phyloP scores from a whole-genome alignment of 2,113 vertebrate species.

The Nothocercus julius region DNA sequence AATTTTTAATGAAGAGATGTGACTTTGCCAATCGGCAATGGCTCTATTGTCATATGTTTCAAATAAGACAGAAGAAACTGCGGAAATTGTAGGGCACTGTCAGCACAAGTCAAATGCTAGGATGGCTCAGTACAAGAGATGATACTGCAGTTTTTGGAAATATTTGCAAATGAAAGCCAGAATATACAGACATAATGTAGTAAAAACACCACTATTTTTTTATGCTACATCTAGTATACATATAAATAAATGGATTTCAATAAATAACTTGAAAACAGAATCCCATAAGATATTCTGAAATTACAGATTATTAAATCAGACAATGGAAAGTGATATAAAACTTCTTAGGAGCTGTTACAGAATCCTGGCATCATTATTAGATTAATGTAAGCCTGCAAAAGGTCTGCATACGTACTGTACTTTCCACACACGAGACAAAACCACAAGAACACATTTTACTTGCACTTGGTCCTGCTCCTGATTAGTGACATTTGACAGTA shows the following conservation, averaged over 20 bases:
- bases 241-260: background rate
- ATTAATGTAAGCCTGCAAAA: background rate
- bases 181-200: background rate
- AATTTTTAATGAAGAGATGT: background rate
- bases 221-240: background rate
- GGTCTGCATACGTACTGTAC: background rate
- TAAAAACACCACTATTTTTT: background rate
- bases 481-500: background rate
- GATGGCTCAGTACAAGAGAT: background rate
- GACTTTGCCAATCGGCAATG: background rate
- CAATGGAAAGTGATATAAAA: constrained; percentile 6
- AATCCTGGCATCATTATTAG: background rate
- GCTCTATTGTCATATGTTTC: background rate
- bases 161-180: background rate
- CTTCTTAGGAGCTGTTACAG: background rate
- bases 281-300: background rate
- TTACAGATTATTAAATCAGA: background rate
- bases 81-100: background rate
- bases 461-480: background rate
- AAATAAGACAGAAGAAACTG: background rate
- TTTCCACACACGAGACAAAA: background rate
- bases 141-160: background rate
- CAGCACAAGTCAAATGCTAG: background rate
- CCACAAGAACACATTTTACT: background rate
- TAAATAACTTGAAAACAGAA: background rate